Percentiles rank a stretch among this genome's conserved stretches.
Evolutionary conservation across 2,888 invertebrate genomes (phyloP).

Genomic region (Lasius platythorax): DNA sequence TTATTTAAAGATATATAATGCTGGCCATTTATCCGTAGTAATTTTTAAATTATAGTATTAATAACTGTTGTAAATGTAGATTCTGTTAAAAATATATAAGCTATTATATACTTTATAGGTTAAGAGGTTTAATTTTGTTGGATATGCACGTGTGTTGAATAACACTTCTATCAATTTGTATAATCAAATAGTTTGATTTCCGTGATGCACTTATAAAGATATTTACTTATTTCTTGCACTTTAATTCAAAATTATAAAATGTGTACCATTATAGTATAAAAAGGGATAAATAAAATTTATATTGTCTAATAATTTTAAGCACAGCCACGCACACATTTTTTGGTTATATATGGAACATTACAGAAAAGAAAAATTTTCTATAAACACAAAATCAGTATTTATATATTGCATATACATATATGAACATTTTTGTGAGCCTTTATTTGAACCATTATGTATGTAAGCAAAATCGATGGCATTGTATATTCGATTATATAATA

Average conservation of each 20-base stretch:
- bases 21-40: not conserved
- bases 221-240: slow-evolving; percentile 9
- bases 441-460: slow-evolving; percentile 21
- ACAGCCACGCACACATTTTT: not conserved
- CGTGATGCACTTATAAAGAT: not conserved
- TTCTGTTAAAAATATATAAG: slow-evolving; percentile 27
- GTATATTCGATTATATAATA: slow-evolving; percentile 53
- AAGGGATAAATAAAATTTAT: slow-evolving; percentile 32
- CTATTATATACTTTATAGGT: slow-evolving; percentile 6
- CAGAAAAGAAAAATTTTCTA: slow-evolving; percentile 24
- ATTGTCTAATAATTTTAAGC: slow-evolving; percentile 40
- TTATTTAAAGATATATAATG: slow-evolving; percentile 25
- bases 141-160: slow-evolving; percentile 22
- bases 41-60: slow-evolving; percentile 35
- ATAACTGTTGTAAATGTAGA: slow-evolving; percentile 23
- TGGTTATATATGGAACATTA: not conserved
- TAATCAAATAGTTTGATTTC: slow-evolving; percentile 10
- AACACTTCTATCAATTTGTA: slow-evolving; percentile 15
- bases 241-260: slow-evolving; percentile 26
- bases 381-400: slow-evolving; percentile 31
- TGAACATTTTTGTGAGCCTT: slow-evolving; percentile 36
- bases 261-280: not conserved
- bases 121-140: slow-evolving; percentile 35
- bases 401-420: slow-evolving; percentile 31
- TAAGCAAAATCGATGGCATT: slow-evolving; percentile 33